Percentiles rank a stretch among this genome's conserved stretches.
phyloP scores from a whole-genome alignment of 2,797 vertebrate species.

The Acrocephalus scirpaceus region DNA sequence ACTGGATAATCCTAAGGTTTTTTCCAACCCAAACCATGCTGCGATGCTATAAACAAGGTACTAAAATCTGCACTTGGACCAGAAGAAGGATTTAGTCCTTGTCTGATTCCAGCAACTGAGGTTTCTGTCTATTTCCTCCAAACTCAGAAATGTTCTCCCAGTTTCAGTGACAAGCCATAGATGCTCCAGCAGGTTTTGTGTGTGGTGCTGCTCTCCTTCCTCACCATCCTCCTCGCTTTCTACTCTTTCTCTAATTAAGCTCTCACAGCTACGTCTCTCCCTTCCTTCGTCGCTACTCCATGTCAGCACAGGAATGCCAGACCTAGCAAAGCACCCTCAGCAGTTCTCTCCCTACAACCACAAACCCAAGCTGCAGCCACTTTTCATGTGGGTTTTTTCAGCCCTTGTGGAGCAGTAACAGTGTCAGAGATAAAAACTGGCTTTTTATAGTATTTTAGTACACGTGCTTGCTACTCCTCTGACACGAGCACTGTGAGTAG shows the following conservation, averaged over 20 bases:
- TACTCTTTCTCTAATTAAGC: neutral
- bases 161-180: rapidly evolving
- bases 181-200: neutral
- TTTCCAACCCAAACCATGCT: neutral
- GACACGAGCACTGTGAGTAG: rapidly evolving
- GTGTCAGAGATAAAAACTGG: neutral
- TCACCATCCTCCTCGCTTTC: neutral
- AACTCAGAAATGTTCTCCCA: neutral
- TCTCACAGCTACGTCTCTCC: neutral
- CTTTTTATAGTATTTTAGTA: neutral
- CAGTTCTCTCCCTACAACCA: neutral
- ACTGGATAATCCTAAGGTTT: neutral
- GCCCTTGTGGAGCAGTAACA: neutral
- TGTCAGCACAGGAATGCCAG: neutral
- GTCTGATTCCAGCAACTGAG: neutral
- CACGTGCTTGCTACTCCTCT: rapidly evolving
- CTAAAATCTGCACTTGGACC: neutral
- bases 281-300: rapidly evolving
- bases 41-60: neutral
- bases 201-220: neutral
- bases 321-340: neutral
- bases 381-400: rapidly evolving
- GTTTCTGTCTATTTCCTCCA: neutral
- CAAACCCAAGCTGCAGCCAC: neutral
- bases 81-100: neutral